phyloP scores from a whole-genome alignment of 2,888 invertebrate genomes.

The Napeogenes inachia region DNA sequence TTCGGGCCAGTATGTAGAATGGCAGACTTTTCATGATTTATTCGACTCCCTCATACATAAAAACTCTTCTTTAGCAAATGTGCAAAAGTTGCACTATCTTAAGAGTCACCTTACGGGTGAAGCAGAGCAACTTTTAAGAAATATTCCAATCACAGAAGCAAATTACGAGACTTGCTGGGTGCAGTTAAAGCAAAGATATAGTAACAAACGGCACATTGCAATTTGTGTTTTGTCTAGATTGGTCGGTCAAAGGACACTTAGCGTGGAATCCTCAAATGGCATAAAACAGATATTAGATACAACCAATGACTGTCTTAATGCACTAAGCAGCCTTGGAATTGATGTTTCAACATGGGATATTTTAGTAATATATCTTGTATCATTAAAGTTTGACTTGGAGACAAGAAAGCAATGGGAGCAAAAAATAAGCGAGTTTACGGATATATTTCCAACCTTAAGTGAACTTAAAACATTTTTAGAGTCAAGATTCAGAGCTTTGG shows the following conservation, averaged over 20 bases:
- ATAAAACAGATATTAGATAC: constrained; percentile 35
- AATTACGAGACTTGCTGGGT: constrained; percentile 32
- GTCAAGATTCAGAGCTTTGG: no score
- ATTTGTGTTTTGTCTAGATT: constrained; percentile 31
- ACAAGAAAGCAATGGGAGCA: no score
- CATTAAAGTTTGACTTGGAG: no score
- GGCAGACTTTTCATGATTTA: constrained; percentile 16
- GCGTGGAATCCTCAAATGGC: constrained; percentile 21
- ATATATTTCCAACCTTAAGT: no score
- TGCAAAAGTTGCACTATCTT: not conserved
- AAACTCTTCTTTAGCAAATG: constrained; percentile 9
- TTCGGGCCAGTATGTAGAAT: constrained; percentile 13
- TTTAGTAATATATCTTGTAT: no score
- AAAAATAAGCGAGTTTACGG: no score
- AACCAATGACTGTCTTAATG: constrained; percentile 28
- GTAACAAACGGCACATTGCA: constrained; percentile 27
- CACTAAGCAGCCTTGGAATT: no score
- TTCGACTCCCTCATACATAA: constrained; percentile 11
- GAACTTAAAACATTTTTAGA: no score
- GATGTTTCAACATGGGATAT: no score
- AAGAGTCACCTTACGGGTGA: constrained; percentile 6
- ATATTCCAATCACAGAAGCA: constrained; percentile 19
- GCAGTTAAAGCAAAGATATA: constrained; percentile 26
- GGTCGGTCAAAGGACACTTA: constrained; percentile 28
- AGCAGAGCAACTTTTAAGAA: constrained; percentile 15